Evolutionary conservation across 1,140 invertebrate species (phyloP).

Genomic region (Papilio polyxenes): DNA sequence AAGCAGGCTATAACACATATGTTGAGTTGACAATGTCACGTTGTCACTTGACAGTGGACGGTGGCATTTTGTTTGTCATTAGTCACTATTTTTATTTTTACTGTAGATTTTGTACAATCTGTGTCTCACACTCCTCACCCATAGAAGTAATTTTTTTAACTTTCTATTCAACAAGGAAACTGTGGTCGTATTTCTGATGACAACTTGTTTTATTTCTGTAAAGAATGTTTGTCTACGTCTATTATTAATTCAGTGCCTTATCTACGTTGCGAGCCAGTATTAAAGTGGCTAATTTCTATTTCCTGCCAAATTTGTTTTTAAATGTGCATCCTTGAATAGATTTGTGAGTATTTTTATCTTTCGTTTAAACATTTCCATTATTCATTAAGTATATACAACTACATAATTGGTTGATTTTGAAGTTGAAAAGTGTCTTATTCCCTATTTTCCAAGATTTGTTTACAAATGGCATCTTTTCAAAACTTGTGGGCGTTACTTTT

Average conservation of each 20-base stretch:
- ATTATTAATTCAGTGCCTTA: neutral
- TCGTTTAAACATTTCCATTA: neutral
- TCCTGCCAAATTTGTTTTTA: neutral
- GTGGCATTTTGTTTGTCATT: neutral
- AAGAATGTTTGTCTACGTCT: conserved; percentile 11
- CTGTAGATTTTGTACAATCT: conserved; percentile 16
- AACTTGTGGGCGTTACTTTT: neutral
- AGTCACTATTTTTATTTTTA: neutral
- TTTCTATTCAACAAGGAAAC: conserved; percentile 60
- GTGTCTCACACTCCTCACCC: neutral
- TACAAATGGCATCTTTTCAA: neutral
- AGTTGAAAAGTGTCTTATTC: neutral
- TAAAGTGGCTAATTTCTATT: neutral
- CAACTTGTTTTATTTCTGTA: conserved; percentile 26
- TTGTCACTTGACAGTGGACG: neutral
- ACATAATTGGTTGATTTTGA: neutral
- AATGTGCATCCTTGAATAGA: conserved; percentile 15
- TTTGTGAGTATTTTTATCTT: neutral
- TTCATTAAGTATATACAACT: neutral
- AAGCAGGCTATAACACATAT: too few species aligned
- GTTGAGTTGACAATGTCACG: too few species aligned
- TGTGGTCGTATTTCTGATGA: conserved; percentile 61
- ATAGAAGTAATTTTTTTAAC: neutral
- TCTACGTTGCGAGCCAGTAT: neutral
- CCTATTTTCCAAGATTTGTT: neutral